Evolutionary conservation across 2,113 vertebrate genomes (phyloP).

Genomic region (Numida meleagris): DNA sequence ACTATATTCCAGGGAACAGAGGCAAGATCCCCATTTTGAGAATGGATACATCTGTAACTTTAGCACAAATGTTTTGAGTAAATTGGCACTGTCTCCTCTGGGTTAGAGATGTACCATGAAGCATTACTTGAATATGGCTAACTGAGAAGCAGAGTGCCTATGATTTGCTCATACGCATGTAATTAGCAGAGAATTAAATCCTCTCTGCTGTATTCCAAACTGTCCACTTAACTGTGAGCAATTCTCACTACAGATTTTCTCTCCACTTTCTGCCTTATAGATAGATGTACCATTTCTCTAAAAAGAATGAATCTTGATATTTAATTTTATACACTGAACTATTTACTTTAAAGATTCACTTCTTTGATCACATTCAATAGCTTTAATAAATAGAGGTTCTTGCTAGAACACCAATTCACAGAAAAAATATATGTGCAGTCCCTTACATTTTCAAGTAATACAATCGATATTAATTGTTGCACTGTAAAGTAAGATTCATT

Average conservation of each 20-base stretch:
- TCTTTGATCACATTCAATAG: constrained; percentile 2
- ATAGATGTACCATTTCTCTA: neutral
- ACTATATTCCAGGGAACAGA: neutral
- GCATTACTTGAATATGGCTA: neutral
- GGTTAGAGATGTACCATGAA: neutral
- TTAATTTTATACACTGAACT: constrained; percentile 10
- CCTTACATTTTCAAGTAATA: constrained; percentile 36
- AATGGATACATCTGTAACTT: neutral
- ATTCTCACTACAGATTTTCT: neutral
- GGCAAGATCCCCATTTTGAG: neutral
- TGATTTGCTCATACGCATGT: neutral
- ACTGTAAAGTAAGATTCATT: constrained; percentile 32
- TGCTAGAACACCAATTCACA: neutral
- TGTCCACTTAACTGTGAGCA: neutral
- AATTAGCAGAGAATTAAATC: neutral
- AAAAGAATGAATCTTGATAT: neutral
- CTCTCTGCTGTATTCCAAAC: neutral
- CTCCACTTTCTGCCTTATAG: fast-evolving
- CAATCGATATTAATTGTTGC: constrained; percentile 50
- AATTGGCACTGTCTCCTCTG: neutral
- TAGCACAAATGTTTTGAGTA: neutral
- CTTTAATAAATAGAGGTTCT: neutral
- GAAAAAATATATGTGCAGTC: neutral
- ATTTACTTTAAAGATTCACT: constrained; percentile 6
- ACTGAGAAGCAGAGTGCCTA: neutral